Base-by-base conservation (phyloP, 2,888 invertebrate genomes). In the Eueremaeus valkanovi region DNA sequence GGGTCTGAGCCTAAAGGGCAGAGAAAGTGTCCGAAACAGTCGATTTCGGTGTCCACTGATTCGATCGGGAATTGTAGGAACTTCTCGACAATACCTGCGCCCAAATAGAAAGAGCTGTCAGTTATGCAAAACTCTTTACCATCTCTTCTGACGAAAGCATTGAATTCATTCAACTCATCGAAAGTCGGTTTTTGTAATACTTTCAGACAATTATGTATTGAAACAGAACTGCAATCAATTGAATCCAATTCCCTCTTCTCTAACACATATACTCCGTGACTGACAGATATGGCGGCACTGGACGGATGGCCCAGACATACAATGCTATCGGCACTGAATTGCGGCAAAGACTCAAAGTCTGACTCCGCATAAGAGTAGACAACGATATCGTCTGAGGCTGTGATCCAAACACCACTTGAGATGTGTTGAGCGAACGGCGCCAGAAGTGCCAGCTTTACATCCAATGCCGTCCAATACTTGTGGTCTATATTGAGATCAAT, bases 21-120 rank as follows among this genome's bases (percentile, higher is more conserved):
- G 33, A 68, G 68, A 18, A 68, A 68, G 68, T 68, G 68, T 68
- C 68, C 68, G 42, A 42, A 68, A 68, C 68, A 68, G 68, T 68
- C 68, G 24, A 68, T 11, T 40, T 68, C 68, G 11, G 36, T 27
- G 1, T 8, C 5, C 0, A 68, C 5, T 11, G 13, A 24, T 24
- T 68, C 24, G 1, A 68, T 8, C 3, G 68, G 40, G n/a, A 40
- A 68, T 24, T 68, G 21, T 3, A 68, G 40, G 11, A 68, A n/a
- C 42, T n/a, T 36, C 13, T 24, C 16, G 36, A 40, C 40, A 27
- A 68, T 68, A 68, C 42, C 68, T 1, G 68, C 36, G 36, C 68
- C 68, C 40, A 68, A 40, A 40, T 68, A 68, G 40, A 42, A 68
- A 11, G 68, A 68, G 33, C 68, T 68, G 42, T 68, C 68, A 40